Conservation (phyloP, 2,888 invertebrate genomes). For the Brachyptera risi region DNA sequence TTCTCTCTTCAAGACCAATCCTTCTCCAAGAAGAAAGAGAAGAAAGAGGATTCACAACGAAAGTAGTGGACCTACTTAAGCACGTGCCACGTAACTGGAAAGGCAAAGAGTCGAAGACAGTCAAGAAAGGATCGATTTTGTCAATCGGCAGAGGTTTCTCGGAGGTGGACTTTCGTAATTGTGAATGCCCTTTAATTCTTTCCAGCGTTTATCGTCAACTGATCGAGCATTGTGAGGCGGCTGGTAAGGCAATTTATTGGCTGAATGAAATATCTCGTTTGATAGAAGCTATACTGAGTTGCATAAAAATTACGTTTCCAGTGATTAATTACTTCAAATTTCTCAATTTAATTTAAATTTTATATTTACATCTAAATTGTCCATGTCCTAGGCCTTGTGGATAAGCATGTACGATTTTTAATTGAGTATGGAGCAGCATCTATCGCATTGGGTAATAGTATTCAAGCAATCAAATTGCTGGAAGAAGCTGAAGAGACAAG, state of each 20-base stretch:
- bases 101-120: neutral
- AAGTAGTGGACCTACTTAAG: neutral
- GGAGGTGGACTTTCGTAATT: conserved; percentile 21
- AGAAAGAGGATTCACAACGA: neutral
- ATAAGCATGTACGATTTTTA: conserved; percentile 39
- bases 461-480: conserved; percentile 40
- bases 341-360: no score
- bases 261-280: neutral
- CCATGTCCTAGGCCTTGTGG: neutral
- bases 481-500: conserved; percentile 32
- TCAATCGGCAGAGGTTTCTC: neutral
- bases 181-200: conserved; percentile 26
- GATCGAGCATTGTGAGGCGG: conserved; percentile 28
- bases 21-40: no score
- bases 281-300: neutral
- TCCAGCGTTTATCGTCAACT: conserved; percentile 22
- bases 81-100: neutral
- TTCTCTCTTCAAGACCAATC: no score
- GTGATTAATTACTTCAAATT: no score
- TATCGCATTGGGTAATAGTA: conserved; percentile 39
- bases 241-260: conserved; percentile 18
- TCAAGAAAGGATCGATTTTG: neutral
- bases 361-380: no score
- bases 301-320: no score
- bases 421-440: conserved; percentile 42